Evolutionary conservation across 2,797 vertebrate genomes (phyloP).

Genomic region (Scarus forsteni): DNA sequence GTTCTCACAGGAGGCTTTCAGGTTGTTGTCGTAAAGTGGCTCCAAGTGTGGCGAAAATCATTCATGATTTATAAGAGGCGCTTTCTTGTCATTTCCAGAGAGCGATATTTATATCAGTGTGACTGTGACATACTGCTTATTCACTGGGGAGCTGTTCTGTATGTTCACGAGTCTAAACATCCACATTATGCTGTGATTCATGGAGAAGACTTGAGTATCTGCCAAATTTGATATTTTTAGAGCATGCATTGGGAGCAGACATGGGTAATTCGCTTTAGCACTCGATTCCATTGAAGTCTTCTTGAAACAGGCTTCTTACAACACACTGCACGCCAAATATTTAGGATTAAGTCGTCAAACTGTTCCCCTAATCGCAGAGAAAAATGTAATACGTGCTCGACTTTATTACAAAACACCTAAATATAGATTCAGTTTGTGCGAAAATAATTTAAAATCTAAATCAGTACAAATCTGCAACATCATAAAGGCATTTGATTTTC

Average conservation of each 20-base stretch:
- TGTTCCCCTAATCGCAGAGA: slow-evolving; percentile 14
- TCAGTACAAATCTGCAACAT: slow-evolving; percentile 48
- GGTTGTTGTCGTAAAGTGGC: slow-evolving; percentile 33
- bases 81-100: slow-evolving; percentile 31
- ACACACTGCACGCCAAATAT: slow-evolving; percentile 9
- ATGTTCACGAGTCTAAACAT: slow-evolving; percentile 23
- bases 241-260: slow-evolving; percentile 16
- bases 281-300: slow-evolving; percentile 9
- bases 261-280: background rate
- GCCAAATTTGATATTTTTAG: slow-evolving; percentile 31
- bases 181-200: slow-evolving; percentile 11
- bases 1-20: slow-evolving; percentile 49
- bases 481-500: slow-evolving; percentile 61
- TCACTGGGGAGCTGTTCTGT: slow-evolving; percentile 21
- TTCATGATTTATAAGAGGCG: slow-evolving; percentile 59
- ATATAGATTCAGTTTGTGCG: slow-evolving; percentile 37
- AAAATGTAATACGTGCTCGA: slow-evolving; percentile 39
- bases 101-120: slow-evolving; percentile 45
- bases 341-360: background rate
- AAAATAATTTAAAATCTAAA: slow-evolving; percentile 64
- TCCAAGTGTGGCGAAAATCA: slow-evolving; percentile 40
- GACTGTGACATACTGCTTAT: slow-evolving; percentile 22
- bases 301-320: slow-evolving; percentile 5
- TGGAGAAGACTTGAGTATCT: slow-evolving; percentile 15
- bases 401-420: slow-evolving; percentile 47